Base-by-base conservation (phyloP, 1,140 invertebrate genomes). In the Drosophila guanche region DNA sequence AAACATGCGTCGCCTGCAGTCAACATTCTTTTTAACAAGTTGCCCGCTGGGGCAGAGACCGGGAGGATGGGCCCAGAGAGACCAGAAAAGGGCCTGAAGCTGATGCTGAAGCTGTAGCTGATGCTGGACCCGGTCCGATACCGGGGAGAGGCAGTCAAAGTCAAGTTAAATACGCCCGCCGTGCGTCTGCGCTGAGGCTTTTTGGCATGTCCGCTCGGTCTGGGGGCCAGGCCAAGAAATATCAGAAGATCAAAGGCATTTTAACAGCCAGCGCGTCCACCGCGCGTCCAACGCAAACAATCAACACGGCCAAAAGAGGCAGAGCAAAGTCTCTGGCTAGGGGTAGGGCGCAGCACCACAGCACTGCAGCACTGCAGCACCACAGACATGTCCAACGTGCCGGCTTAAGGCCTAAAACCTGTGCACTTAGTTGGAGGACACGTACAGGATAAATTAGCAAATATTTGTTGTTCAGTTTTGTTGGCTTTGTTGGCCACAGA, bases 161-260 rank as follows among this genome's bases (percentile, higher is more conserved):
- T 70, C 71, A 83, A 88, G 83, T 83, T 86, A 88, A 86, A 86
- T 86, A 86, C 83, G 83, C 83, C 83, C 83, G 83, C 83, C 79
- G 79, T 78, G 56, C 47, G 69, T 84, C 65, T 29, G 48, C n/a
- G 72, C 76, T 52, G 57, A 69, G 75, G 51, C 56, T 52, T 60
- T 67, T 67, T 60, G 57, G 56, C 63, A 60, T 67, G 57, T 67
- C 63, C 56, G 63, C 56, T 54, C 50, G 63, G 50, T 20, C 43
- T 48, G 46, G 53, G 33, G 47, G 54, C 46, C 46, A 43, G 20
- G 43, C 52, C 71, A 69, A 70, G 81, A 78, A 88, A 89, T 88
- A 88, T 88, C 84, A 89, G 75, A 89, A 88, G 83, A 88, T 88
- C 83, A 88, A 88, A 88, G 83, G 84, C 83, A 88, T 88, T 88